A percentile compares a stretch with the other conserved stretches of the same genome.
These are phyloP conservation scores for Apis cerana DNA, from an alignment of 1,140 invertebrate species.

Conservation along the genomic window DNA sequence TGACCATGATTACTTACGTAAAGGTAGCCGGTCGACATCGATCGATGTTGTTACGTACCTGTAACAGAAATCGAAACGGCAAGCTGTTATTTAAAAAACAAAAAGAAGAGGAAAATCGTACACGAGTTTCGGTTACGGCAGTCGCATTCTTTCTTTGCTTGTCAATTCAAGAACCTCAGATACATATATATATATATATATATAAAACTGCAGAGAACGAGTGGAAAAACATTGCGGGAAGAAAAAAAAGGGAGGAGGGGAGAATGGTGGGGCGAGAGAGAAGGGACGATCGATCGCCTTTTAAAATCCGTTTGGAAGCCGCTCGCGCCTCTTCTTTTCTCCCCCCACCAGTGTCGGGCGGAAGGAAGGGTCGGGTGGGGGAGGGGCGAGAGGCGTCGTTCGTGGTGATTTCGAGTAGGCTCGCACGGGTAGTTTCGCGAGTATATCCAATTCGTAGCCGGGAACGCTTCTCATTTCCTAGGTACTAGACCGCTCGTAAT, in stretches of 20 bases:
- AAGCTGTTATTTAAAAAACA: not conserved
- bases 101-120: not conserved
- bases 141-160: too few relatives aligned
- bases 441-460: conserved; percentile 45
- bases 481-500: conserved; percentile 3
- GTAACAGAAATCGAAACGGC: conserved; percentile 32
- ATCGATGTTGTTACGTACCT: conserved; percentile 35
- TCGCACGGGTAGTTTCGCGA: conserved; percentile 34
- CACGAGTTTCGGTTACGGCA: too few relatives aligned
- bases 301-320: too few relatives aligned
- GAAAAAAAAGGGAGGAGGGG: too few relatives aligned
- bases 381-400: conserved; percentile 12
- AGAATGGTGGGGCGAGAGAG: too few relatives aligned
- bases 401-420: conserved; percentile 31
- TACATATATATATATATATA: too few relatives aligned
- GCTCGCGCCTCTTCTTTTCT: too few relatives aligned
- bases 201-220: too few relatives aligned
- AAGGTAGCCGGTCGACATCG: not conserved
- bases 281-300: too few relatives aligned
- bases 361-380: not conserved
- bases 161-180: too few relatives aligned
- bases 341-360: not conserved
- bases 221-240: too few relatives aligned
- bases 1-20: conserved; percentile 18
- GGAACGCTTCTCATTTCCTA: conserved; percentile 46